A percentile compares a stretch with the other conserved stretches of the same genome.
phyloP scores from a whole-genome alignment of 2,797 vertebrate genomes.

The Tamandua tetradactyla region DNA sequence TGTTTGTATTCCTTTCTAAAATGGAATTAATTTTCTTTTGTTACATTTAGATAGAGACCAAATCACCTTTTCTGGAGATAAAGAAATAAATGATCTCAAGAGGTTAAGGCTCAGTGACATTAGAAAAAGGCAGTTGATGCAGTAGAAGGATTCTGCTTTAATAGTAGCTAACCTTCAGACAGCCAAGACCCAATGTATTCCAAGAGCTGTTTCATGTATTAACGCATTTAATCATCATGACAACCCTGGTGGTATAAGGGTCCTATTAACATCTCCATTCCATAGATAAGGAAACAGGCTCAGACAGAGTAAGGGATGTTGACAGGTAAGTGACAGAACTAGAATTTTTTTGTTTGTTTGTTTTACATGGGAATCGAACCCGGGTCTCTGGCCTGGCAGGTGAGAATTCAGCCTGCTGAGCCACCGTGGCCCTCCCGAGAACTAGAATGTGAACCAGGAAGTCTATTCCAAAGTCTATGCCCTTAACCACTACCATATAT shows the following conservation, averaged over 20 bases:
- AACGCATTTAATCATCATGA: background rate
- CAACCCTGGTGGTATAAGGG: background rate
- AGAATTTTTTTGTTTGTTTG: too few relatives aligned
- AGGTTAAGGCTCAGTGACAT: background rate
- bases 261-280: background rate
- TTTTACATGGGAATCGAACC: too few relatives aligned
- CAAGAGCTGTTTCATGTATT: background rate
- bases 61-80: slow-evolving; percentile 49
- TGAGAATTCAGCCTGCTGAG: too few relatives aligned
- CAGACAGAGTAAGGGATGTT: background rate
- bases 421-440: too few relatives aligned
- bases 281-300: background rate
- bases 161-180: background rate
- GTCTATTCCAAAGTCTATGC: background rate
- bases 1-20: slow-evolving; percentile 14
- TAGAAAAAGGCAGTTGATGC: background rate
- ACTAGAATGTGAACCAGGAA: background rate
- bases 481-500: background rate
- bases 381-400: too few relatives aligned
- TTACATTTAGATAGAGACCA: slow-evolving; percentile 53
- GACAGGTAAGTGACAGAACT: background rate
- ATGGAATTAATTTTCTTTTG: slow-evolving; percentile 45
- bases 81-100: slow-evolving; percentile 37
- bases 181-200: background rate
- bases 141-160: background rate